These are phyloP conservation scores for Pandion haliaetus DNA, from an alignment of 2,113 vertebrate species.

Conservation along the genomic window DNA sequence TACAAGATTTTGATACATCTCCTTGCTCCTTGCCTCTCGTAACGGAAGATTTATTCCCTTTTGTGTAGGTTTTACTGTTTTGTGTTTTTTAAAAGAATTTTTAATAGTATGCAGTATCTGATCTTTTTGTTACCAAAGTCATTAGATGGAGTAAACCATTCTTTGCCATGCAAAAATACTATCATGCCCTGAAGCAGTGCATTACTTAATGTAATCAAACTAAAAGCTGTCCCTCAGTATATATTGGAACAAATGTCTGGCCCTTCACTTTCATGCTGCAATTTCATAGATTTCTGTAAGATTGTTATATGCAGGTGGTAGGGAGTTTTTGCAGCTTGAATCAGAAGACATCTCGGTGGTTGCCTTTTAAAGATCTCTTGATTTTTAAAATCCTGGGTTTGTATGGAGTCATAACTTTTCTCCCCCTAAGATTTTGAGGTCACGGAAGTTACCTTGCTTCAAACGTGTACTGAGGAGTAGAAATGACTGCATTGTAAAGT, in stretches of 20 bases:
- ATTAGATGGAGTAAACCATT: neutral
- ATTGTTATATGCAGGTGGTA: accelerated
- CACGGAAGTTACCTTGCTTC: neutral
- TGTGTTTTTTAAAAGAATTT: neutral
- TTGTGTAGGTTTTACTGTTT: neutral
- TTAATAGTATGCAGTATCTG: neutral
- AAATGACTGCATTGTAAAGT: neutral
- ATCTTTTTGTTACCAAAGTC: neutral
- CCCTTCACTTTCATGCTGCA: neutral
- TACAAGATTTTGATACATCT: neutral
- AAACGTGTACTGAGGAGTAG: neutral
- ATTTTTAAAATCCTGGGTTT: neutral
- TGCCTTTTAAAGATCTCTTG: neutral
- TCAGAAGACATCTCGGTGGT: neutral
- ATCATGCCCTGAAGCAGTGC: neutral
- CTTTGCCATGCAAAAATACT: neutral
- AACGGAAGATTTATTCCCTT: neutral
- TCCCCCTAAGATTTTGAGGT: neutral
- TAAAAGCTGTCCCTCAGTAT: neutral
- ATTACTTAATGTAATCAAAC: neutral
- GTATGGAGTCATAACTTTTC: neutral
- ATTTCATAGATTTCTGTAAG: neutral
- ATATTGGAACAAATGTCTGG: neutral
- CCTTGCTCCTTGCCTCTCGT: slow-evolving; percentile 22
- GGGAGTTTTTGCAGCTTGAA: neutral